Evolutionary conservation across 2,797 vertebrate genomes (phyloP), one percentile per base, ranked within the genome.

Genomic region (Argentina silus): DNA sequence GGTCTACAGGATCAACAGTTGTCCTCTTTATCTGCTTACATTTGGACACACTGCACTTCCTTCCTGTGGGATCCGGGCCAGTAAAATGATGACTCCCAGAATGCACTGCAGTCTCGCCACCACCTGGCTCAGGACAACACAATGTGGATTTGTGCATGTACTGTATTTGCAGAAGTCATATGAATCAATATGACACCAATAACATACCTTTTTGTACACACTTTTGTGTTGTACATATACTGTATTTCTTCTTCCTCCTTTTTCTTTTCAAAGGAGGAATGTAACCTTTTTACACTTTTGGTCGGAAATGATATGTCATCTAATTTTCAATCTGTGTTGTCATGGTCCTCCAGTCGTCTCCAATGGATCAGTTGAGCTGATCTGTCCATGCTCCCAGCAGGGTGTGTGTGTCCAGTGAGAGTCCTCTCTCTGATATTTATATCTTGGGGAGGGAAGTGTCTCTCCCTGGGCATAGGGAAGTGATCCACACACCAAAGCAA

Each of bases 401-500:
- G 61, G 27, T 19, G 42, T 10, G 19, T 10, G 19, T 3, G 48
- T 8, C 8, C 6, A 14, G 48, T 50, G 14, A 14, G 6, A 6
- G 61, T 15, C 12, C 23, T 27, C 23, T 51, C 48, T 51, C 65
- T 53, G n/a, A 44, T 45, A 44, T 45, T 64, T 44, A 45, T 51
- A 48, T 67, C 48, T 27, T 23, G 15, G 23, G 42, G 61, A 8
- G 42, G 61, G 42, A 36, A 10, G 36, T 3, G 7, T 55, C 60
- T 19, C 69, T 67, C 70, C 47, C 81, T 68, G 81, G 56, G 85
- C 80, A 70, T 61, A 77, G 88, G 79, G 89, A 90, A 86, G 85
- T 84, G 85, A 91, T 89, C 90, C 85, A 78, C 77, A 83, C 87
- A 88, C 72, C 71, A 77, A 76, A 90, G 86, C 82, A 36, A 4